Percentiles rank a stretch among this genome's conserved stretches.
Conservation (phyloP, 2,797 vertebrate genomes). For the Poeciliopsis paucimaculata region DNA sequence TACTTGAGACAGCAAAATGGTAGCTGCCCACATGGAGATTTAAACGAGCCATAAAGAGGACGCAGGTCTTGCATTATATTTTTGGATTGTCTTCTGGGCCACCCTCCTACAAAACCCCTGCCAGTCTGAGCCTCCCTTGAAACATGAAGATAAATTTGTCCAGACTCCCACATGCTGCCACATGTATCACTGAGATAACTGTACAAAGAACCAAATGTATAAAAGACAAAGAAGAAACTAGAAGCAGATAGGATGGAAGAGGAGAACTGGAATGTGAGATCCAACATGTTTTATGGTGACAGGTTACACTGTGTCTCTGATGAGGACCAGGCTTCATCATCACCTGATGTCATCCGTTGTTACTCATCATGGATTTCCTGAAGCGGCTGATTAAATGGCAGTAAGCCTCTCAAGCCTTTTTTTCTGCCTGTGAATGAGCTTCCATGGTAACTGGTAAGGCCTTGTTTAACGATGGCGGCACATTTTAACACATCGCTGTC, state of each 20-base stretch:
- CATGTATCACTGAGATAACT: neutral
- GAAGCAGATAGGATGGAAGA: neutral
- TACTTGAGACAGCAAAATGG: slow-evolving; percentile 70
- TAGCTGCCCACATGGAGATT: slow-evolving; percentile 66
- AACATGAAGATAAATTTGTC: slow-evolving; percentile 9
- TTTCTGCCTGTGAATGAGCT: slow-evolving; percentile 46
- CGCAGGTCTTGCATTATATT: slow-evolving; percentile 66
- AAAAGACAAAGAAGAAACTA: neutral
- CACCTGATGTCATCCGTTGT: slow-evolving; percentile 52
- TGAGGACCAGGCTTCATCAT: slow-evolving; percentile 36
- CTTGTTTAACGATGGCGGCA: slow-evolving; percentile 38
- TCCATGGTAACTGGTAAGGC: slow-evolving; percentile 54
- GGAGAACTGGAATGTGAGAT: slow-evolving; percentile 10
- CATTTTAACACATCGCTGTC: slow-evolving; percentile 24
- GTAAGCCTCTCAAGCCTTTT: slow-evolving; percentile 55
- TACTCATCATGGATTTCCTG: slow-evolving; percentile 47
- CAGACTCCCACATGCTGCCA: slow-evolving; percentile 12
- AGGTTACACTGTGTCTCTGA: slow-evolving; percentile 16
- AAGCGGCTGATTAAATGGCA: slow-evolving; percentile 54
- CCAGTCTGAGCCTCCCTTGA: slow-evolving; percentile 16
- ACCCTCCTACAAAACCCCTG: slow-evolving; percentile 20
- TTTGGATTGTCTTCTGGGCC: slow-evolving; percentile 32
- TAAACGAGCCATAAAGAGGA: slow-evolving; percentile 56
- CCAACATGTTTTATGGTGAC: slow-evolving; percentile 22
- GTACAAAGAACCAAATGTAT: neutral